phyloP scores from a whole-genome alignment of 2,113 vertebrate species.

The Erinaceus europaeus region DNA sequence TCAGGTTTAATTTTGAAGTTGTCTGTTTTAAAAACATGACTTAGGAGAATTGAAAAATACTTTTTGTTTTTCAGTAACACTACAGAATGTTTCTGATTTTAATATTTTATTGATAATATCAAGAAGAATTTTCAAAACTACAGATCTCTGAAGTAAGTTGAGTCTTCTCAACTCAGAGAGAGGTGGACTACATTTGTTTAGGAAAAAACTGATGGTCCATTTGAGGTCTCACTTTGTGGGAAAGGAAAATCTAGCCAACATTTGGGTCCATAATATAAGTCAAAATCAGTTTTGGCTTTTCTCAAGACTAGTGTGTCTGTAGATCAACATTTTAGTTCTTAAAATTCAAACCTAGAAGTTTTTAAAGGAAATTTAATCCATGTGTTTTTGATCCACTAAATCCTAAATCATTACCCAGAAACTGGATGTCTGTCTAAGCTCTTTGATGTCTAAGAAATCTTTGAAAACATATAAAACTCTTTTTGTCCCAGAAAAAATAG shows the following conservation, averaged over 20 bases:
- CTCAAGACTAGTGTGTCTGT: constrained; percentile 24
- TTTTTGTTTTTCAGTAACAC: not conserved
- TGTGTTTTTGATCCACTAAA: constrained; percentile 72
- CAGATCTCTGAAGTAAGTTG: not conserved
- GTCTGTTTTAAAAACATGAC: not conserved
- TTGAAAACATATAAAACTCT: constrained; percentile 57
- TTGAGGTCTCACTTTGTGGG: constrained; percentile 14
- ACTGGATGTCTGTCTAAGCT: constrained; percentile 57
- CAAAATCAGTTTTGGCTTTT: constrained; percentile 52
- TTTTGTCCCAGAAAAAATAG: constrained; percentile 63
- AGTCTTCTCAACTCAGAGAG: constrained; percentile 9
- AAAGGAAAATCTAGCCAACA: constrained; percentile 46
- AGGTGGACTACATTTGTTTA: not conserved
- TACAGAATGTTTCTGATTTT: not conserved
- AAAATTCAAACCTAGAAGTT: constrained; percentile 58
- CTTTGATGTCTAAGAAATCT: constrained; percentile 71
- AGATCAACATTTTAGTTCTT: constrained; percentile 51
- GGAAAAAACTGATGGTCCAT: not conserved
- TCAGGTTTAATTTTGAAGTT: constrained; percentile 39
- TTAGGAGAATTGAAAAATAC: not conserved
- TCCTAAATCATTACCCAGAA: constrained; percentile 67
- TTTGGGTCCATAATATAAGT: constrained; percentile 29
- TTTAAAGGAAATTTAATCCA: constrained; percentile 74
- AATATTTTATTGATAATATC: constrained; percentile 1
- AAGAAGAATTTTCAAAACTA: not conserved